These are phyloP conservation scores for Cryptocheilus praepositus DNA, from an alignment of 2,888 invertebrate genomes.

Conservation along the genomic window DNA sequence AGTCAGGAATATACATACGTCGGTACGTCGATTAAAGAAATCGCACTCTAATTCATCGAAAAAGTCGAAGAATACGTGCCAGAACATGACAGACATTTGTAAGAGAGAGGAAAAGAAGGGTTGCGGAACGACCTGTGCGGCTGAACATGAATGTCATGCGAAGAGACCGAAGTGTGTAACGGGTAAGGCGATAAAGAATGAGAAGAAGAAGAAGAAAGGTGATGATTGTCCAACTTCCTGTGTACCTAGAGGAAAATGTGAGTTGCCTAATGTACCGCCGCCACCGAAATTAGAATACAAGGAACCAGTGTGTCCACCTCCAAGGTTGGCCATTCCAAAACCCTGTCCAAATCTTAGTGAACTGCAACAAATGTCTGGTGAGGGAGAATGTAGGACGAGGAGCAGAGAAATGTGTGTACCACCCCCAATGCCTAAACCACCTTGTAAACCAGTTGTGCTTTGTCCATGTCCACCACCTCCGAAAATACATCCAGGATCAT, in stretches of 20 bases:
- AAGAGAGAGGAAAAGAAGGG: background rate
- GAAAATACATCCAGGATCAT: constrained; percentile 63
- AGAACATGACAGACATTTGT: constrained; percentile 16
- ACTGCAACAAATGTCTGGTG: background rate
- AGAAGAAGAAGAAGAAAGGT: constrained; percentile 5
- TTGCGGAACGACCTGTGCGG: background rate
- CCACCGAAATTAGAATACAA: constrained; percentile 51
- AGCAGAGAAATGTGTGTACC: constrained; percentile 33
- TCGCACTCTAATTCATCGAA: background rate
- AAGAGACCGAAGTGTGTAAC: constrained; percentile 19
- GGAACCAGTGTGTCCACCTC: constrained; percentile 41
- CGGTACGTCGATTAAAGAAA: background rate
- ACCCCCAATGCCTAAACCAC: constrained; percentile 60
- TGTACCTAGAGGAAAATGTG: constrained; percentile 35
- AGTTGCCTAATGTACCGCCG: rapidly evolving
- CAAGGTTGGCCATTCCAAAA: constrained; percentile 41
- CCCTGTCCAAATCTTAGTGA: constrained; percentile 38
- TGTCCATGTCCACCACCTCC: constrained; percentile 64
- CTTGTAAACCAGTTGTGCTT: constrained; percentile 54
- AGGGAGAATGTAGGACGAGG: background rate
- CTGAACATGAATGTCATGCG: constrained; percentile 3
- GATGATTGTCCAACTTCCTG: constrained; percentile 22
- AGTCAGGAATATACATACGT: constrained; percentile 21
- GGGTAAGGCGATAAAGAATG: too few species aligned
- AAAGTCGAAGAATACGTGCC: constrained; percentile 8